Evolutionary conservation across 1,140 invertebrate species (phyloP), one percentile per base, ranked within the genome.

Genomic region (Drosophila persimilis): DNA sequence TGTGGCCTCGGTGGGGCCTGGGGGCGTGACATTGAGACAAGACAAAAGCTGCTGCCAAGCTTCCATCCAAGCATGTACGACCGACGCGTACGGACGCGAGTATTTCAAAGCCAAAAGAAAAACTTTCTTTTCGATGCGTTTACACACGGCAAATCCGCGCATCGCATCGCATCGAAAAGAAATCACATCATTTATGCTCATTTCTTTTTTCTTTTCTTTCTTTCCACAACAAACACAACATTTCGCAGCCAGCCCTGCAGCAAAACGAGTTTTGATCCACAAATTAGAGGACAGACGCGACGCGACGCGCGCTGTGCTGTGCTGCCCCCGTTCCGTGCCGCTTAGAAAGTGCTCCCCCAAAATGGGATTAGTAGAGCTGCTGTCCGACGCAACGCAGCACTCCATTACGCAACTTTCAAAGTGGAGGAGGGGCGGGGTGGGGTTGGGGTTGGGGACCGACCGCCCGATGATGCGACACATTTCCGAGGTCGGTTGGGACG

Each of bases 21-120:
- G 67, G 24, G 67, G 77, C 80, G 73, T 86, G 77, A 86, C 80
- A 84, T 85, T 84, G 80, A 80, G 59, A 80, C 80, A 65, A 80
- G 62, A 77, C 66, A 85, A 67, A 58, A 62, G 50, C 53, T 51
- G 50, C 53, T 51, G 24, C 35, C 26, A 60, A 67, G 51, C 72
- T 66, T 61, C 35, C 35, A 39, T 13, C 35, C 29, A 3, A 11
- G 35, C 35, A 39, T 39, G 35, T 4, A 35, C 31, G 31, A 0
- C 31, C 9, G 31, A 35, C 31, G 31, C 31, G 31, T 35, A 29
- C 29, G 29, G 29, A 31, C 29, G 29, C 29, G 29, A 31, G 29
- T 31, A 31, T 31, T 31, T 31, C 7, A 53, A 47, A 71, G 51
- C 48, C 52, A 35, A 46, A 44, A 47, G 11, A 26, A 73, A 73